Base-by-base conservation (phyloP, 1,140 invertebrate species). In the Xylocopa sonorina region DNA sequence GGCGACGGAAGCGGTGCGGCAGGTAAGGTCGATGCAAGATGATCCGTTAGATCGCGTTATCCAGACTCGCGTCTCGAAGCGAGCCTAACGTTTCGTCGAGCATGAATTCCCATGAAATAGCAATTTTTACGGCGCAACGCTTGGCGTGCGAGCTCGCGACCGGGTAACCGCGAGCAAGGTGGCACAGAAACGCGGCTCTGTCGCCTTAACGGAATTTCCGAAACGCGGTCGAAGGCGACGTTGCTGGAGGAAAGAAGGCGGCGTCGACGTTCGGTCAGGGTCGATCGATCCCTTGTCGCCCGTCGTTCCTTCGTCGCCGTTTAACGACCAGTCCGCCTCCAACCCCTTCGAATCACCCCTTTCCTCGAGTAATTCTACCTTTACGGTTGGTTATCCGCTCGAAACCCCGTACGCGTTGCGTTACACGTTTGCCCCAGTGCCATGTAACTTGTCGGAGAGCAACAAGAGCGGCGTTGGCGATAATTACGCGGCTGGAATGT, bases 201-300 rank as follows among this genome's bases (percentile, higher is more conserved):
- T 57, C 43, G 57, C 14, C 57, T 63, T 53, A 64, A 64, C 58
- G 72, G 50, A 41, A 63, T 27, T n/a, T n/a, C n/a, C n/a, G n/a
- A 21, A 9, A 9, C 21, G 27, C 55, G 21, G 41, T 4, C 34
- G 53, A 34, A 58, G 58, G 46, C 24, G n/a, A 0, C 27, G 24
- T 58, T 3, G 50, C 0, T 18, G 41, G 41, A 27, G n/a, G 3
- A 29, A 10, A 6, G 32, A 60, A 18, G 43, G 18, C 12, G 5
- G 5, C 50, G n/a, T 24, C 46, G 46, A 63, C 50, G 50, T 74
- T 53, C 71, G 68, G 66, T 82, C 64, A 80, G 62, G 64, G 78
- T 46, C 66, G 60, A 46, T 50, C 46, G 63, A 62, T 29, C n/a
- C 14, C 24, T 9, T n/a, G n/a, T n/a, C n/a, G n/a, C n/a, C n/a